phyloP scores from a whole-genome alignment of 2,888 invertebrate genomes.

The Corbicula japonica region DNA sequence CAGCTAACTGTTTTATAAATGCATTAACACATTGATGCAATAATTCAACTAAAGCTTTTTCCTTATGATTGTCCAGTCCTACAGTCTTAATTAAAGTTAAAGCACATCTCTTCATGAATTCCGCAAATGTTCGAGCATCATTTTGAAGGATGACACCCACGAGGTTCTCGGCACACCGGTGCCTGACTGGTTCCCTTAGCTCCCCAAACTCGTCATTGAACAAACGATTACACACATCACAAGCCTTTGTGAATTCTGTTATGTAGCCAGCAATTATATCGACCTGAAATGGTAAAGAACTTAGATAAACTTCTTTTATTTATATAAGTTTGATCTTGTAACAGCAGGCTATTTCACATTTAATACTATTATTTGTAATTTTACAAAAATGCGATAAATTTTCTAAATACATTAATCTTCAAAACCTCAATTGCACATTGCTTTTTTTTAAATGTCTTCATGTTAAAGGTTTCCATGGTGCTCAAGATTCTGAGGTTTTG shows the following conservation, averaged over 20 bases:
- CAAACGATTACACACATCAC: constrained; percentile 66
- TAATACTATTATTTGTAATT: not conserved
- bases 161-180: constrained; percentile 58
- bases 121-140: constrained; percentile 60
- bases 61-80: constrained; percentile 9
- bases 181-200: constrained; percentile 43
- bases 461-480: too few relatives aligned
- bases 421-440: not conserved
- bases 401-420: not conserved
- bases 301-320: too few relatives aligned
- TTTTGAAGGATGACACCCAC: constrained; percentile 65
- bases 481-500: too few relatives aligned
- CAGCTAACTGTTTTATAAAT: not conserved
- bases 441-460: not conserved
- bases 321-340: not conserved
- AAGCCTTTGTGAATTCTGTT: constrained; percentile 55
- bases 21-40: not conserved
- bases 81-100: constrained; percentile 53
- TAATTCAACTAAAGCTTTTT: too few relatives aligned
- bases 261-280: constrained; percentile 72
- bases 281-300: constrained; percentile 56
- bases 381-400: not conserved
- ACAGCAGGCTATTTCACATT: not conserved
- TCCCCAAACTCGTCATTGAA: constrained; percentile 38
- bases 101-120: constrained; percentile 70